A percentile compares a stretch with the other conserved stretches of the same genome.
Conservation (phyloP, 2,888 invertebrate genomes). For the Eledona agricola region DNA sequence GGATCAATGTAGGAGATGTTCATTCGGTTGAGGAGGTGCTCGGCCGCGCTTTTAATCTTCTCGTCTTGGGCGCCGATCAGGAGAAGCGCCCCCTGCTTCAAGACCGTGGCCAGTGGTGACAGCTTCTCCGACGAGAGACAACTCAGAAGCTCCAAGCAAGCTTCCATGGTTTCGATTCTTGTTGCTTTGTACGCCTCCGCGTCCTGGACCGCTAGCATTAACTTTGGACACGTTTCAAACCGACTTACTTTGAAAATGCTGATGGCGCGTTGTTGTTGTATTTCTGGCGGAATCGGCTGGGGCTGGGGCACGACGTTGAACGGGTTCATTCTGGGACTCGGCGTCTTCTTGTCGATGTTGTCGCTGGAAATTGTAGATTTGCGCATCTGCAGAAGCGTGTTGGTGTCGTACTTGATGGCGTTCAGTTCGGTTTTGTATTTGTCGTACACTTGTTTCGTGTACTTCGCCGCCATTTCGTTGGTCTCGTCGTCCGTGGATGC, state of each 20-base stretch:
- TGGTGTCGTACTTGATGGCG: constrained; percentile 58
- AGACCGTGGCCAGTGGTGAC: constrained; percentile 57
- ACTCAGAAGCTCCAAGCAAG: constrained; percentile 77
- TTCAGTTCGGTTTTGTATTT: constrained; percentile 58
- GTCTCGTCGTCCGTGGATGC: constrained; percentile 59
- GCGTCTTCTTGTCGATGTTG: constrained; percentile 60
- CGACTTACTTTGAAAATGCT: constrained; percentile 80
- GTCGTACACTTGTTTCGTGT: constrained; percentile 48
- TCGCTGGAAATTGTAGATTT: constrained; percentile 54
- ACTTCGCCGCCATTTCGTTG: constrained; percentile 56
- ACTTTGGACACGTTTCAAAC: neutral
- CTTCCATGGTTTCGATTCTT: constrained; percentile 85
- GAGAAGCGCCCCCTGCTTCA: constrained; percentile 60
- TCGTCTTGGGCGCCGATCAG: constrained; percentile 59
- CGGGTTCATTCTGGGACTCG: constrained; percentile 55
- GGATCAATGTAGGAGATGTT: constrained; percentile 60
- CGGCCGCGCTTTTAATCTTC: constrained; percentile 59
- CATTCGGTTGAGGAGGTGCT: constrained; percentile 59
- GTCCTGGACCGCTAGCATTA: constrained; percentile 66
- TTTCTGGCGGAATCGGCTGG: constrained; percentile 81
- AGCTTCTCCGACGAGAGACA: constrained; percentile 59
- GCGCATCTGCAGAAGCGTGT: constrained; percentile 60
- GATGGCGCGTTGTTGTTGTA: constrained; percentile 81
- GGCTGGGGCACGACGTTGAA: constrained; percentile 65
- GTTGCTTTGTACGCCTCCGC: constrained; percentile 86